Conservation (phyloP, 1,140 invertebrate genomes). For the Drosophila tani region DNA sequence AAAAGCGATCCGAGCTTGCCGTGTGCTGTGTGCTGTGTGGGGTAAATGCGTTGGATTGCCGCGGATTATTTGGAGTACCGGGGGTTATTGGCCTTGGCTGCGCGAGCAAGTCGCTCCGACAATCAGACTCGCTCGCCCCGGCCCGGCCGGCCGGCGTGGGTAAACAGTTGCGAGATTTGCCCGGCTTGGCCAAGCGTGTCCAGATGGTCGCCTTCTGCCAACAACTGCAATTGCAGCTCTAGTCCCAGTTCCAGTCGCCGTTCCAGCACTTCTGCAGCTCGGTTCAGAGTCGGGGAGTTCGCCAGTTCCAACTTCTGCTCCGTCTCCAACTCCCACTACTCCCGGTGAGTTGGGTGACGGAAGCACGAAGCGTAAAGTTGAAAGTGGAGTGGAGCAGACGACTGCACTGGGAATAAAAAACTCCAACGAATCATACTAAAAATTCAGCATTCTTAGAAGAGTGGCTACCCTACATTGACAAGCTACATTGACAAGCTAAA, state of each 20-base stretch:
- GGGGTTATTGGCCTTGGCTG: conserved; percentile 74
- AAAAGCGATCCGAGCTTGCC: conserved; percentile 20
- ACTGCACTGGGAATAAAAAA: conserved; percentile 1
- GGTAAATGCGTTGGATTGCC: conserved; percentile 51
- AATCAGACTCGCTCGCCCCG: conserved; percentile 24
- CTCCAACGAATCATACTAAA: accelerated
- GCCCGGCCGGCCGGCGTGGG: conserved; percentile 60
- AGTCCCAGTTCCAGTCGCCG: conserved; percentile 22
- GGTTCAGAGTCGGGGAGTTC: conserved; percentile 32
- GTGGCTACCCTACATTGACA: too few relatives aligned
- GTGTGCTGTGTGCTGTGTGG: conserved; percentile 38
- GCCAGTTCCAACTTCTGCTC: conserved; percentile 30
- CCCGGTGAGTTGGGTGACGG: conserved; percentile 32
- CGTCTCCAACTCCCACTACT: conserved; percentile 12
- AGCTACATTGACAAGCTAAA: too few relatives aligned
- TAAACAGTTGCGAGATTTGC: conserved; percentile 54
- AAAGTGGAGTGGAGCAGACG: conserved; percentile 58
- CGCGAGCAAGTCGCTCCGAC: conserved; percentile 7
- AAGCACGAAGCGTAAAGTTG: conserved; percentile 66
- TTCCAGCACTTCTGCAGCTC: background rate
- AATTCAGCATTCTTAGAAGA: background rate
- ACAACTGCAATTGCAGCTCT: conserved; percentile 43
- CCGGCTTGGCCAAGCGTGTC: conserved; percentile 63
- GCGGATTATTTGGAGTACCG: conserved; percentile 60
- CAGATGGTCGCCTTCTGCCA: conserved; percentile 48